A percentile compares a stretch with the other conserved stretches of the same genome.
These are phyloP conservation scores for Stenopsyche tienmushanensis DNA, from an alignment of 1,140 invertebrate species.

Conservation along the genomic window DNA sequence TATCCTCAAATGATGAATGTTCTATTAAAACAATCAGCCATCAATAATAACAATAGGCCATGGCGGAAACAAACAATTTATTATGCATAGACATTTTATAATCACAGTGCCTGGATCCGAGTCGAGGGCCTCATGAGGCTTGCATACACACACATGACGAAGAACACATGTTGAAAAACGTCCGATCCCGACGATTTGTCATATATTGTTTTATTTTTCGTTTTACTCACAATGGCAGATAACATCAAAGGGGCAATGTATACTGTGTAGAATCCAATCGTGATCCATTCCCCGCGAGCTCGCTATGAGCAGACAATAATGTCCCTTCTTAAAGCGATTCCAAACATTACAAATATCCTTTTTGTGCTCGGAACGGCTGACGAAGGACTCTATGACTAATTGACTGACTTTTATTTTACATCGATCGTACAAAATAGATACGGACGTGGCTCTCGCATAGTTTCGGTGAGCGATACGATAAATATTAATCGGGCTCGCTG, in stretches of 20 bases:
- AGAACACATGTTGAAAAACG: slow-evolving; percentile 20
- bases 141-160: slow-evolving; percentile 5
- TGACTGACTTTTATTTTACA: background rate
- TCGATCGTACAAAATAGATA: too few relatives aligned
- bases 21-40: slow-evolving; percentile 41
- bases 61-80: slow-evolving; percentile 37
- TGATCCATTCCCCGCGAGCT: slow-evolving; percentile 29
- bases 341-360: background rate
- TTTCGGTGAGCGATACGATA: too few relatives aligned
- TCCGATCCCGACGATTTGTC: slow-evolving; percentile 40
- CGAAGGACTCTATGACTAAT: background rate
- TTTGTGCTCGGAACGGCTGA: background rate
- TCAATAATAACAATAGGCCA: slow-evolving; percentile 38
- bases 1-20: slow-evolving; percentile 40
- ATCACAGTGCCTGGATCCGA: slow-evolving; percentile 20
- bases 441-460: too few relatives aligned
- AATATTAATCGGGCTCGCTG: background rate
- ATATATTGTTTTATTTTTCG: slow-evolving; percentile 40
- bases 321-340: slow-evolving; percentile 9
- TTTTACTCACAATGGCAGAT: slow-evolving; percentile 33
- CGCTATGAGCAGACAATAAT: slow-evolving; percentile 28
- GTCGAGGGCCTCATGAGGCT: background rate
- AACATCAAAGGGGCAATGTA: slow-evolving; percentile 38
- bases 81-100: slow-evolving; percentile 33
- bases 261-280: slow-evolving; percentile 31